phyloP scores from a whole-genome alignment of 2,113 vertebrate genomes.

The Willisornis vidua region DNA sequence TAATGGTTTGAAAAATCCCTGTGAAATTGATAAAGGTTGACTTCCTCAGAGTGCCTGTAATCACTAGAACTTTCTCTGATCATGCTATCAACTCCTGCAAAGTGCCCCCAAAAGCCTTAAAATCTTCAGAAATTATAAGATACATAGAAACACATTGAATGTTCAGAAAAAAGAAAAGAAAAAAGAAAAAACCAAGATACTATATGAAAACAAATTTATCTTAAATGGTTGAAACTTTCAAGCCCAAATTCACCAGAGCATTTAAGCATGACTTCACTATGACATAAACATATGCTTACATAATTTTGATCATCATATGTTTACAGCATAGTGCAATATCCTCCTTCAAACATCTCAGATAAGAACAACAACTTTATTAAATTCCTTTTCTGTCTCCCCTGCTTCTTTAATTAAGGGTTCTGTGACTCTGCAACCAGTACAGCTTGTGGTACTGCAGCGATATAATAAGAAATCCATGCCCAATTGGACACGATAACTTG shows the following conservation, averaged over 20 bases:
- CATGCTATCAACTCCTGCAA: background rate
- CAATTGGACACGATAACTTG: background rate
- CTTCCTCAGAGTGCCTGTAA: background rate
- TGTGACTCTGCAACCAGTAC: constrained; percentile 12
- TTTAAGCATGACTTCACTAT: background rate
- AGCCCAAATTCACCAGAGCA: background rate
- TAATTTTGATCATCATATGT: background rate
- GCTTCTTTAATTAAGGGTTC: constrained; percentile 29
- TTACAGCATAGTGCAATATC: background rate
- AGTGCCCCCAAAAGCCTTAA: background rate
- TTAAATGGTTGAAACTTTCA: background rate
- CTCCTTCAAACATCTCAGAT: background rate
- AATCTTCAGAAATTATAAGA: background rate
- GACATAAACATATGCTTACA: background rate
- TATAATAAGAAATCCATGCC: constrained; percentile 57
- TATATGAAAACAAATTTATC: background rate
- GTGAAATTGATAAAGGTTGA: background rate
- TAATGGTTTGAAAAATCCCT: background rate
- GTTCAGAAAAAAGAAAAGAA: background rate
- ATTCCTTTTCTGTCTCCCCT: background rate
- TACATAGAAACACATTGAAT: background rate
- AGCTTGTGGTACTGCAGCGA: constrained; percentile 30
- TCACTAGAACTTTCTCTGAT: background rate
- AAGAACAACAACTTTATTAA: background rate
- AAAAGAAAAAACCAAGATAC: background rate